Evolutionary conservation across 2,888 invertebrate species (phyloP), one percentile per base, ranked within the genome.

Genomic region (Mesochorus sp.): DNA sequence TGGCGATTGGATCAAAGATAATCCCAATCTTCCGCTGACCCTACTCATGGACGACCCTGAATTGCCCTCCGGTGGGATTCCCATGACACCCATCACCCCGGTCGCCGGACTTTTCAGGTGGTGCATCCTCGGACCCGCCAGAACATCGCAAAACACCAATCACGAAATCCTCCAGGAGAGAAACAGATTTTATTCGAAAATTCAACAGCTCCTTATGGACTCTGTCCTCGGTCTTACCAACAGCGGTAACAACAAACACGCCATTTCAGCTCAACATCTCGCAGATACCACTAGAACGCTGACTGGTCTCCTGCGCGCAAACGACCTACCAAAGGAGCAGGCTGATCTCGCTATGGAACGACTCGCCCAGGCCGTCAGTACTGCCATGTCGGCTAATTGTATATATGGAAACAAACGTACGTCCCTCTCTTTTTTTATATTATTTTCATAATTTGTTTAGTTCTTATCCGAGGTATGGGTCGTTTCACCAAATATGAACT

Each of bases 51-150:
- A 91, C 57, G 90, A 89, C 85, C 88, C 95, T 0, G 93, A 95
- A 0, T 88, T 97, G 59, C 96, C 96, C 0, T 93, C 93, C 28
- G 97, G 96, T 2, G 95, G 95, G 0, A 96, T 97, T 81, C 95
- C 96, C 0, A 96, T 96, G 96, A 95, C 96, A 2, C 95, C 95
- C 0, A 95, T 95, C 3, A 95, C 96, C 0, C 96, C 97, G 0
- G 92, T 96, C 34, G 95, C 95, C 0, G 97, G 97, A 0, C 92
- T 97, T n/a, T 93, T 97, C 71, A 88, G 90, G 31, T 91, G 91
- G 91, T 90, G 90, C 28, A 88, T 91, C 64, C 79, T 91, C 4
- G 88, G 88, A 78, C 88, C 91, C n/a, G 76, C 89, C 4, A 82
- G 90, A 28, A 28, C 57, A 2, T 21, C 42, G 6, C 83, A 83